phyloP scores from a whole-genome alignment of 2,888 invertebrate genomes.

The Eledone cirrhosa region DNA sequence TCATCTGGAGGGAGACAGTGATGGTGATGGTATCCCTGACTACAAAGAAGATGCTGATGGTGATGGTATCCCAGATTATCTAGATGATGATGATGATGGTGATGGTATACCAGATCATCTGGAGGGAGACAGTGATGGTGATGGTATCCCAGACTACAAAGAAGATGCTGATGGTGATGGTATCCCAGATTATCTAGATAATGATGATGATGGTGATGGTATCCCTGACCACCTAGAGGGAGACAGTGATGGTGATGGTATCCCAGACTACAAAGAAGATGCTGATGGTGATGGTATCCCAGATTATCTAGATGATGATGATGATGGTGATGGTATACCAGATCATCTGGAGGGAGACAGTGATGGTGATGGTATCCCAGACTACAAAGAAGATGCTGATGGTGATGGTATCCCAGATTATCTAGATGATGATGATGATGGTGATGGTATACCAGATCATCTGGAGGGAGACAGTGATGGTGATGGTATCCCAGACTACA shows the following conservation, averaged over 20 bases:
- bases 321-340: conserved; percentile 56
- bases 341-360: conserved; percentile 48
- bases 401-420: conserved; percentile 47
- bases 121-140: conserved; percentile 42
- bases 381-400: conserved; percentile 32
- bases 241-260: conserved; percentile 47
- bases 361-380: conserved; percentile 50
- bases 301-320: conserved; percentile 45
- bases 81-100: conserved; percentile 45
- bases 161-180: conserved; percentile 61
- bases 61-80: conserved; percentile 52
- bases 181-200: conserved; percentile 44
- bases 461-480: conserved; percentile 35
- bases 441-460: conserved; percentile 37
- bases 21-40: conserved; percentile 57
- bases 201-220: conserved; percentile 54
- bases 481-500: conserved; percentile 44
- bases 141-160: conserved; percentile 53
- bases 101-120: conserved; percentile 48
- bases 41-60: conserved; percentile 56
- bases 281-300: conserved; percentile 59
- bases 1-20: conserved; percentile 51
- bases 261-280: conserved; percentile 58
- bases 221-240: conserved; percentile 47
- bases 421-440: conserved; percentile 42